These are phyloP conservation scores for Sepiola atlantica DNA, from an alignment of 2,888 invertebrate species.

Conservation along the genomic window DNA sequence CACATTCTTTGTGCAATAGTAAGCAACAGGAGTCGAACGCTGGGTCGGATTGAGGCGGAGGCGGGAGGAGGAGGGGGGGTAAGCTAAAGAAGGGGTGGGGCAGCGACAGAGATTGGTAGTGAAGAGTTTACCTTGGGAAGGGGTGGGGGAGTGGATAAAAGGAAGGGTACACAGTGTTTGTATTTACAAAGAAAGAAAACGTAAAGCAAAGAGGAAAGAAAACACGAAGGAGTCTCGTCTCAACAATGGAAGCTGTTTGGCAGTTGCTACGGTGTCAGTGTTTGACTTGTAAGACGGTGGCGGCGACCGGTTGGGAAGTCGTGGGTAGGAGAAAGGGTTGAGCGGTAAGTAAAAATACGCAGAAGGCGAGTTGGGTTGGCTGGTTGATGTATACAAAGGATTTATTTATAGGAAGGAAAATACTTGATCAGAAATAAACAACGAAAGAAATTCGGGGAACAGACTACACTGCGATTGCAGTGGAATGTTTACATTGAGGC, in stretches of 20 bases:
- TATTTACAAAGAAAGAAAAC: neutral
- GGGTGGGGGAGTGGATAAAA: neutral
- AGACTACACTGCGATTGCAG: neutral
- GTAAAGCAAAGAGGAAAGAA: neutral
- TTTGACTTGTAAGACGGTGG: neutral
- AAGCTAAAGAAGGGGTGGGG: neutral
- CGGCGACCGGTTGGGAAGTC: neutral
- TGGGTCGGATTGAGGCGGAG: no score
- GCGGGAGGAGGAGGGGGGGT: no score
- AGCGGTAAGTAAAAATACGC: neutral
- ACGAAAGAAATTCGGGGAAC: neutral
- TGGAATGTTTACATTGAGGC: neutral
- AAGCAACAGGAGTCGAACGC: neutral
- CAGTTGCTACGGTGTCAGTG: neutral
- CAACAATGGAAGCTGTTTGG: neutral
- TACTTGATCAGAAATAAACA: neutral
- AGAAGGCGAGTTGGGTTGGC: neutral
- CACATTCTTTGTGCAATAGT: conserved; percentile 13
- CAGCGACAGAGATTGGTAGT: neutral
- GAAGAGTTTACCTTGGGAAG: neutral
- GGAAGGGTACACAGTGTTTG: neutral
- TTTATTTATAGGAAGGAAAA: conserved; percentile 2
- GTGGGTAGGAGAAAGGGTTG: neutral
- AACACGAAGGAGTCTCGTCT: neutral
- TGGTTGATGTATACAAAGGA: no score